Percentiles rank a stretch among this genome's conserved stretches.
Evolutionary conservation across 1,140 invertebrate species (phyloP).

Genomic region (Drosophila punjabiensis): DNA sequence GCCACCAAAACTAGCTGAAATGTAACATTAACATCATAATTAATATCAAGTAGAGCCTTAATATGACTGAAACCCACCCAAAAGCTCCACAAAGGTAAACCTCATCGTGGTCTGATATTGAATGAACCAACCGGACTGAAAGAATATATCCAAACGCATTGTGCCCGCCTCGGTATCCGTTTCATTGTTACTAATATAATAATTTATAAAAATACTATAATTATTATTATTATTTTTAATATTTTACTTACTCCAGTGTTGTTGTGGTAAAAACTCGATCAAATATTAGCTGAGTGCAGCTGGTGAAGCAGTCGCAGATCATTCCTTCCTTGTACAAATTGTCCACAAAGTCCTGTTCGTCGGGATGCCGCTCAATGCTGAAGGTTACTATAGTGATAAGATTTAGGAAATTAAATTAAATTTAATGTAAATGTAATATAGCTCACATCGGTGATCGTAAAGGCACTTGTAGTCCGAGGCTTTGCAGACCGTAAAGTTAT

Average conservation of each 20-base stretch:
- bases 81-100: constrained; percentile 77
- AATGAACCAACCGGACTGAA: constrained; percentile 63
- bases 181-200: constrained; percentile 39
- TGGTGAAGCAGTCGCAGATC: constrained; percentile 73
- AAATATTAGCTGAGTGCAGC: constrained; percentile 66
- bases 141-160: constrained; percentile 69
- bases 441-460: constrained; percentile 66
- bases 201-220: too few relatives aligned
- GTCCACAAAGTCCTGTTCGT: constrained; percentile 62
- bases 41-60: background rate
- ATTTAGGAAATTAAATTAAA: background rate
- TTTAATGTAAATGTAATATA: background rate
- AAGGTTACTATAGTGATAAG: constrained; percentile 45
- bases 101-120: constrained; percentile 71
- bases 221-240: background rate
- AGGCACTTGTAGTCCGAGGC: constrained; percentile 76
- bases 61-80: constrained; percentile 43
- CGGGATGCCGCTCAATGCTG: constrained; percentile 39
- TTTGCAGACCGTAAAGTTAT: constrained; percentile 71
- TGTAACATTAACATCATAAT: background rate
- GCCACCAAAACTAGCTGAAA: constrained; percentile 82
- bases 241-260: constrained; percentile 48
- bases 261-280: constrained; percentile 45
- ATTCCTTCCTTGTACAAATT: constrained; percentile 51
- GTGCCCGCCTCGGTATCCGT: constrained; percentile 5